A percentile compares a stretch with the other conserved stretches of the same genome.
Evolutionary conservation across 2,888 invertebrate genomes (phyloP).

Genomic region (Celastrina argiolus): DNA sequence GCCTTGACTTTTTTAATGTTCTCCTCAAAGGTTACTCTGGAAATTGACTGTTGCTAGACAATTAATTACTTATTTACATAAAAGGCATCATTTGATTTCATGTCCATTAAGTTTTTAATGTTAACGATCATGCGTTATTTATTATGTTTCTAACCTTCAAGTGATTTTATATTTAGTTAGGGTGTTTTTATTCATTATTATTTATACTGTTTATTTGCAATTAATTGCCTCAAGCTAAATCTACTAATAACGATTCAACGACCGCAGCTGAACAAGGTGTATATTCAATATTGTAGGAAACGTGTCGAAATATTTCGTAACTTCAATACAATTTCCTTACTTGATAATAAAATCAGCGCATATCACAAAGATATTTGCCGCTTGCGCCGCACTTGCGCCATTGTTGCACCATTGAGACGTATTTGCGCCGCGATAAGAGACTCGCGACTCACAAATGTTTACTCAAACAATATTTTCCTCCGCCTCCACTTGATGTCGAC

Average conservation of each 20-base stretch:
- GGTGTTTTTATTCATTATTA: neutral
- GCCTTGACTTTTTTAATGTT: slow-evolving; percentile 17
- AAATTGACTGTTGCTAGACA: slow-evolving; percentile 8
- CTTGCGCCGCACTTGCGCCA: slow-evolving; percentile 33
- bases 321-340: slow-evolving; percentile 34
- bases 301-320: slow-evolving; percentile 22
- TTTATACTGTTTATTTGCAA: neutral
- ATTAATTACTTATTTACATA: slow-evolving; percentile 13
- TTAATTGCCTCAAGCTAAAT: neutral
- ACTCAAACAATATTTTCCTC: slow-evolving; percentile 68
- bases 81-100: slow-evolving; percentile 1
- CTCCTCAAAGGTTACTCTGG: slow-evolving; percentile 3
- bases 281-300: neutral
- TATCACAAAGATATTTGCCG: slow-evolving; percentile 34
- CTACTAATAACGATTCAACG: neutral
- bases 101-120: neutral
- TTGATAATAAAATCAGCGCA: slow-evolving; percentile 36
- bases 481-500: slow-evolving; percentile 67
- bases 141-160: slow-evolving; percentile 1
- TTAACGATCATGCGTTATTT: neutral
- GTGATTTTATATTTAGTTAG: neutral
- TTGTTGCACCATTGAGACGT: slow-evolving; percentile 43
- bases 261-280: neutral
- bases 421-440: slow-evolving; percentile 55
- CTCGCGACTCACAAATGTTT: slow-evolving; percentile 64